Base-by-base conservation (phyloP, 1,140 invertebrate genomes). In the Aphelinus certus region DNA sequence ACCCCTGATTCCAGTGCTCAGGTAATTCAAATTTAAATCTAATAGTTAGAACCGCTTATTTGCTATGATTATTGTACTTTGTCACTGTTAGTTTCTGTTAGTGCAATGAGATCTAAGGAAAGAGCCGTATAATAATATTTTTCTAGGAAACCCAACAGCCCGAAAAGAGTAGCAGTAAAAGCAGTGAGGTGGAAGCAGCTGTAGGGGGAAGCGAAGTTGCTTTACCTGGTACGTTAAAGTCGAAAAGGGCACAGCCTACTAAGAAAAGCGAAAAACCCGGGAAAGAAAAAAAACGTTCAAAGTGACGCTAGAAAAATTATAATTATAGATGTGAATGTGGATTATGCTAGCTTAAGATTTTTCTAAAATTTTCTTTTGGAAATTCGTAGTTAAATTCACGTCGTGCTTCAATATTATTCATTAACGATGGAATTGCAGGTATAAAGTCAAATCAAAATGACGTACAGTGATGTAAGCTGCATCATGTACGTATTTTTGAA, bases 401-500 rank as follows among this genome's bases (percentile, higher is more conserved):
- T 60, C 46, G 49, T 1, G 4, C 51, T 49, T 61, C 53, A 63
- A 55, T 55, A 46, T 49, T 57, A 63, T 63, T n/a, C 43, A 10
- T 46, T 63, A 63, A 53, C 10, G 9, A 71, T 55, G 3, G 46
- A 63, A 63, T 71, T 55, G 43, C 58, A 62, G 53, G 46, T 61
- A 63, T 63, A 71, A 1, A 71, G 60, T 56, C 69, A 77, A 77
- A 74, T 73, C 65, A 76, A 76, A 78, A 72, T 78, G 71, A 77
- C 68, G 71, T 74, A 69, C 67, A 76, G 5, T 77, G 73, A 78
- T 73, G 69, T 76, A 77, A 69, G 65, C 68, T 74, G 76, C 73
- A 79, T 73, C 65, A 56, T 75, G 76, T 79, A 79, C 65, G 72
- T 79, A 79, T 75, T 76, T 72, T 76, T 77, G 51, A 9, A 45